Percentiles rank a stretch among this genome's conserved stretches.
Conservation (phyloP, 2,113 vertebrate species). For the Sula dactylatra region DNA sequence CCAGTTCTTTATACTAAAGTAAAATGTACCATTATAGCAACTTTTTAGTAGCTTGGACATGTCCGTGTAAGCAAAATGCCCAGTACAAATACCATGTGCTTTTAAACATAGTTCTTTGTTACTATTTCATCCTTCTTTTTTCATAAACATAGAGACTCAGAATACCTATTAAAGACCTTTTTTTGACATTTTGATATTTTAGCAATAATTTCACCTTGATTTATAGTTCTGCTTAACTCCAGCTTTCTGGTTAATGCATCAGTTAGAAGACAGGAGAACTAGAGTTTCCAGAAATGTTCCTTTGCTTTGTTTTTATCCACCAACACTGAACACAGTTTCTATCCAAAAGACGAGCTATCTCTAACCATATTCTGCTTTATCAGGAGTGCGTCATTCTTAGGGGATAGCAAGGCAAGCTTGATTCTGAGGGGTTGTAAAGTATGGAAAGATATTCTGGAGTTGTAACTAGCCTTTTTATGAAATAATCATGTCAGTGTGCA, state of each 20-base stretch:
- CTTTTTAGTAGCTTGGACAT: neutral
- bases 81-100: neutral
- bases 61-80: neutral
- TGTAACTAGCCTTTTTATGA: neutral
- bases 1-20: neutral
- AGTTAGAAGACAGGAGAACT: neutral
- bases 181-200: slow-evolving; percentile 10
- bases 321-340: neutral
- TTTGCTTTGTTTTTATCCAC: neutral
- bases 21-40: neutral
- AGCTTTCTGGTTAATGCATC: neutral
- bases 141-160: neutral
- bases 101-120: neutral
- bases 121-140: neutral
- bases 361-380: neutral
- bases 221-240: neutral
- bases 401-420: neutral
- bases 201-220: neutral
- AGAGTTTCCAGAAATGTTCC: neutral
- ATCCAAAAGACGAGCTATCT: neutral
- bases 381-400: neutral
- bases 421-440: neutral
- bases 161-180: neutral
- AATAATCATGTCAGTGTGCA: neutral
- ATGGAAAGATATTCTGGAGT: neutral